Percentiles rank a stretch among this genome's conserved stretches.
phyloP scores from a whole-genome alignment of 2,888 invertebrate species.

The Liopterus haemorrhoidalis region DNA sequence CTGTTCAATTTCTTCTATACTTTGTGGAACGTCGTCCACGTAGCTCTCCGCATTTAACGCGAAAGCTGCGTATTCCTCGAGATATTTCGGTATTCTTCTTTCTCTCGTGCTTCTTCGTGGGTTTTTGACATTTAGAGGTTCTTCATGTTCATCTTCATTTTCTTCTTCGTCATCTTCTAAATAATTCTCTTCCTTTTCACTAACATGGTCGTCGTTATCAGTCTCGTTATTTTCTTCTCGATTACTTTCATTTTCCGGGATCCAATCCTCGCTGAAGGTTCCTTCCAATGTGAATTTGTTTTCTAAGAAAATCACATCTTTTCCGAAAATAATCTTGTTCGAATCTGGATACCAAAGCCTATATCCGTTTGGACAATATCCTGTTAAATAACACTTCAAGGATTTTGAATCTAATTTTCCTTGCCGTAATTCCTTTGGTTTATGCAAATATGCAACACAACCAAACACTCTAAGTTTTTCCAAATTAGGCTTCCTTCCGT shows the following conservation, averaged over 20 bases:
- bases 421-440: slow-evolving; percentile 25
- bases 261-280: slow-evolving; percentile 2
- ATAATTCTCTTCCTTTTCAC: too few species aligned
- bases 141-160: too few species aligned
- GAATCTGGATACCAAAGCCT: slow-evolving; percentile 13
- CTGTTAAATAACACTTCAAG: slow-evolving; percentile 21
- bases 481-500: slow-evolving; percentile 22
- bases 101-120: background rate
- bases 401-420: slow-evolving; percentile 29
- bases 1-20: slow-evolving; percentile 1
- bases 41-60: slow-evolving; percentile 7
- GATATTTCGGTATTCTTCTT: slow-evolving; percentile 2
- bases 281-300: slow-evolving; percentile 13
- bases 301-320: slow-evolving; percentile 27
- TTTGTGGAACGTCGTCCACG: slow-evolving; percentile 10
- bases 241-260: background rate
- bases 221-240: background rate
- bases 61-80: slow-evolving; percentile 10
- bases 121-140: background rate
- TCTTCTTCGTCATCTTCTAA: background rate
- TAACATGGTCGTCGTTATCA: too few species aligned
- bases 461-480: slow-evolving; percentile 28
- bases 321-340: slow-evolving; percentile 1
- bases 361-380: slow-evolving; percentile 30
- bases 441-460: slow-evolving; percentile 24